Percentiles rank a stretch among this genome's conserved stretches.
Evolutionary conservation across 2,797 vertebrate genomes (phyloP).

Genomic region (Cephalopachus bancanus): DNA sequence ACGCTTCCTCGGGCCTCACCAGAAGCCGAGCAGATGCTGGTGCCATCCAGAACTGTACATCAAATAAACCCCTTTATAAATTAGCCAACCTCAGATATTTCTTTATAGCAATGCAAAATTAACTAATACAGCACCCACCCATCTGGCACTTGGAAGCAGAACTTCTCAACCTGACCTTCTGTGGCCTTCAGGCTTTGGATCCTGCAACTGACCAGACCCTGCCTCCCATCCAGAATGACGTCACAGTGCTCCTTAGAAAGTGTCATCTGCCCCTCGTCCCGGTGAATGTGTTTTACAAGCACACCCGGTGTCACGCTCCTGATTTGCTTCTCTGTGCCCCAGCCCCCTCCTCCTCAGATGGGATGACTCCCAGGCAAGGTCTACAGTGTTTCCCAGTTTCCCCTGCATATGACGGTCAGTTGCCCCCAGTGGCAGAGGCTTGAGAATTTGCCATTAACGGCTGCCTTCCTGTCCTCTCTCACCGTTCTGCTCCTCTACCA

Average conservation of each 20-base stretch:
- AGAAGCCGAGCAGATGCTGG: no score
- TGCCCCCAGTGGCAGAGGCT: not conserved
- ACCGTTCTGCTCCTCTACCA: not conserved
- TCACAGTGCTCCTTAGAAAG: fast-evolving
- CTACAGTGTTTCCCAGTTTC: not conserved
- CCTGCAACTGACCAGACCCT: not conserved
- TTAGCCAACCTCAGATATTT: no score
- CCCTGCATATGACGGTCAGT: not conserved
- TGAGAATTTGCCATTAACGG: not conserved
- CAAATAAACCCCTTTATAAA: no score
- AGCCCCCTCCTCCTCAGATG: not conserved
- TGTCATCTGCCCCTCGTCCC: not conserved
- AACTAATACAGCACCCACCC: no score
- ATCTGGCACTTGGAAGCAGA: not conserved
- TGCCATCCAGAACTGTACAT: no score
- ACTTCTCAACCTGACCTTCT: not conserved
- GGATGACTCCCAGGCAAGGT: not conserved
- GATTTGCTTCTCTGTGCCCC: no score
- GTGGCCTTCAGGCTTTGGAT: not conserved
- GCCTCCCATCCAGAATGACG: no score
- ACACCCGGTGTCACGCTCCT: not conserved
- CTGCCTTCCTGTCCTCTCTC: not conserved
- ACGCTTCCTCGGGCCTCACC: no score
- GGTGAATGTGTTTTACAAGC: not conserved
- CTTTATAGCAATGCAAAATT: no score